Base-by-base conservation (phyloP, 1,140 invertebrate species). In the Cotesia typhae region DNA sequence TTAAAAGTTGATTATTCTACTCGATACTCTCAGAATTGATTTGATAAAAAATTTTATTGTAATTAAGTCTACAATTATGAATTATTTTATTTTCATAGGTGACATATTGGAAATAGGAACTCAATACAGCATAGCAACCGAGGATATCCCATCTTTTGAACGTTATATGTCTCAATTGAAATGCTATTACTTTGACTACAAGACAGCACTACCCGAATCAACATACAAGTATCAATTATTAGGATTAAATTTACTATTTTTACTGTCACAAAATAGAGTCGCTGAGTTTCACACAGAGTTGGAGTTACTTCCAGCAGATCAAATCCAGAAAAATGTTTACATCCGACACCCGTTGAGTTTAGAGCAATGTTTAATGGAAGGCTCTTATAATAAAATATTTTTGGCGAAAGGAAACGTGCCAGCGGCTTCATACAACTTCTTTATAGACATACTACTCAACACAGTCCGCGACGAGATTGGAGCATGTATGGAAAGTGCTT, bases 291-390 rank as follows among this genome's bases (percentile, higher is more conserved):
- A 99, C 82, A 99, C 97, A 5, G 97, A 99, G 86, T 85, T 99
- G 67, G 98, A 99, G 84, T 87, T 98, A 17, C 88, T 99, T n/a
- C 94, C 96, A 4, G 92, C 94, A 41, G 95, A 97, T 85, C 93
- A 96, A 66, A 94, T 99, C 78, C 93, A 98, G 83, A 92, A 91
- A 41, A 98, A 99, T 83, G 92, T 96, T 65, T 99, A 98, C 84
- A 98, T 99, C 47, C 91, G 92, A 75, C 96, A 98, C 84, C 97
- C 98, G 0, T 89, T 99, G 0, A 96, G 95, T 41, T 89, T 99
- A 75, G 98, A 99, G 81, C 98, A 99, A 82, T 99, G 97, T 87
- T 89, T 99, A 55, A 99, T 99, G 97, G 98, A 99, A 87, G 98
- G 98, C 37, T 97, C 95, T 72, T 99, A 99, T 82, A 99, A 99